Percentiles rank a stretch among this genome's conserved stretches.
Evolutionary conservation across 2,797 vertebrate species (phyloP).

Genomic region (Sebastes kiyomatsui): DNA sequence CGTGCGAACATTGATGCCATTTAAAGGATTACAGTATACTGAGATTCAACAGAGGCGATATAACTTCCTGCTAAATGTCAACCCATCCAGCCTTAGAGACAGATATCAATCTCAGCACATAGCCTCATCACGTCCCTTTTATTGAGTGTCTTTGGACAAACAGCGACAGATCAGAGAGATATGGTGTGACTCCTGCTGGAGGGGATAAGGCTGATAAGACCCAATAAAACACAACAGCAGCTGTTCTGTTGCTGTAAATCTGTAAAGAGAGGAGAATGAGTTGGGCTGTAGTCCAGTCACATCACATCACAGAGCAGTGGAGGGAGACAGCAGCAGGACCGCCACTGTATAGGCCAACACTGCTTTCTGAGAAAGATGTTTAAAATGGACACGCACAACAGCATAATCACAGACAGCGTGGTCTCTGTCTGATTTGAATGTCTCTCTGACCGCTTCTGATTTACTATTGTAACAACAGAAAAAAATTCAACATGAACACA

Average conservation of each 20-base stretch:
- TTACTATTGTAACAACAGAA: background rate
- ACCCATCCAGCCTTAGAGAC: background rate
- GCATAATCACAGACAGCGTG: background rate
- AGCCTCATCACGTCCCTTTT: slow-evolving; percentile 19
- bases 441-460: background rate
- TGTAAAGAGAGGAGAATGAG: background rate
- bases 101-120: slow-evolving; percentile 12
- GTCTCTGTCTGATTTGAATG: background rate
- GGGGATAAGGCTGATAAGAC: slow-evolving; percentile 27
- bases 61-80: slow-evolving; percentile 19
- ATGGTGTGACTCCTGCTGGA: slow-evolving; percentile 14
- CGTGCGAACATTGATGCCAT: background rate
- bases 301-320: background rate
- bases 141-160: slow-evolving; percentile 4
- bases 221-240: slow-evolving; percentile 11
- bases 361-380: background rate
- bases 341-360: background rate
- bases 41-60: background rate
- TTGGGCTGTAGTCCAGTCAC: background rate
- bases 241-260: background rate
- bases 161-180: slow-evolving; percentile 15
- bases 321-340: background rate
- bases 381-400: background rate
- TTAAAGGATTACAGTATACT: background rate
- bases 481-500: background rate